Evolutionary conservation across 1,140 invertebrate species (phyloP).

Genomic region (Stratiolaelaps scimitus): DNA sequence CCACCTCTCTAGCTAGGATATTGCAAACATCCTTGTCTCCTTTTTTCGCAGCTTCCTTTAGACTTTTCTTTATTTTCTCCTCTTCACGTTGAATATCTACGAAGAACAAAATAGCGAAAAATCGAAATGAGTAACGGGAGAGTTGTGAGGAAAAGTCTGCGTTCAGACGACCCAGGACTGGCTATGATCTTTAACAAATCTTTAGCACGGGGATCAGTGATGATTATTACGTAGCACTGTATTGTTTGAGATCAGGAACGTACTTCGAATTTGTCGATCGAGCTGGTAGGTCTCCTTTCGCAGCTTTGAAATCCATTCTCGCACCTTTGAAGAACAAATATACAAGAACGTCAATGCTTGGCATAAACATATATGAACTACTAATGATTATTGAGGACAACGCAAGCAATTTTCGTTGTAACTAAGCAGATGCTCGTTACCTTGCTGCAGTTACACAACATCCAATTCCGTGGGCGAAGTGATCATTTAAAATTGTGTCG

Average conservation of each 20-base stretch:
- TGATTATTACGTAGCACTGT: not conserved
- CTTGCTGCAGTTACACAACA: too few relatives aligned
- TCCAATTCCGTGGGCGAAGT: too few relatives aligned
- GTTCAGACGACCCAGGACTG: not conserved
- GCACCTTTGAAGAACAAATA: slow-evolving; percentile 54
- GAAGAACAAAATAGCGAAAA: slow-evolving; percentile 29
- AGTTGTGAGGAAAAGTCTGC: slow-evolving; percentile 9
- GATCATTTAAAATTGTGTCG: too few relatives aligned
- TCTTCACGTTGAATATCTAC: slow-evolving; percentile 86
- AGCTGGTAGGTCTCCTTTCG: slow-evolving; percentile 80
- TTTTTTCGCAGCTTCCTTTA: slow-evolving; percentile 93
- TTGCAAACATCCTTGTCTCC: slow-evolving; percentile 85
- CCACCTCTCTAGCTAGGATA: slow-evolving; percentile 87
- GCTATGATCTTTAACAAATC: slow-evolving; percentile 3
- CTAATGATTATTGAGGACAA: too few relatives aligned
- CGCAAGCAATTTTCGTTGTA: too few relatives aligned
- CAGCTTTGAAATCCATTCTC: slow-evolving; percentile 84
- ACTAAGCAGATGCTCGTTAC: slow-evolving; percentile 27
- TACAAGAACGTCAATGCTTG: slow-evolving; percentile 29
- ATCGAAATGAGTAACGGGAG: too few relatives aligned
- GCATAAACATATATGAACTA: slow-evolving; percentile 30
- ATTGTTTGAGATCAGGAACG: slow-evolving; percentile 34
- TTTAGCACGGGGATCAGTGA: not conserved
- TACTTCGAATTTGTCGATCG: slow-evolving; percentile 80
- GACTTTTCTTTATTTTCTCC: slow-evolving; percentile 79